These are phyloP conservation scores for Drosophila novamexicana DNA, from an alignment of 1,140 invertebrate species.

Conservation along the genomic window DNA sequence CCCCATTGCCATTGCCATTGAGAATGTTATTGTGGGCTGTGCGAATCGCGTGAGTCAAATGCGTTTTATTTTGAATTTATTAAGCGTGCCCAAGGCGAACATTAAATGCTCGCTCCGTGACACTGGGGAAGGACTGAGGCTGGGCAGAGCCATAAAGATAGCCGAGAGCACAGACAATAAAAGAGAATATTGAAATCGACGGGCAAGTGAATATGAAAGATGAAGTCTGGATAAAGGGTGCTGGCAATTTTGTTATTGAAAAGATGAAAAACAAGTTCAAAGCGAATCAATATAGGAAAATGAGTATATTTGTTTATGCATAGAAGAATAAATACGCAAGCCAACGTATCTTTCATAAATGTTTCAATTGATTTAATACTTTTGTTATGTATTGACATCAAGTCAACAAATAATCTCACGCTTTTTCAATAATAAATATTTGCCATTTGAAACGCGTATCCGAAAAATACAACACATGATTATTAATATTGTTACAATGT, in stretches of 20 bases:
- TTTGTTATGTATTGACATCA: not conserved
- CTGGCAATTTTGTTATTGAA: conserved; percentile 37
- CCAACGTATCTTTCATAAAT: not conserved
- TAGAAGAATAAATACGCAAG: conserved; percentile 8
- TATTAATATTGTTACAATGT: conserved; percentile 15
- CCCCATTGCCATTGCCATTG: conserved; percentile 30
- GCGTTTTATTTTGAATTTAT: conserved; percentile 81
- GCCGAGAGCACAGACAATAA: conserved; percentile 57
- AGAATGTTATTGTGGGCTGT: conserved; percentile 19
- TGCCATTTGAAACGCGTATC: not conserved
- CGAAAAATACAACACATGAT: not conserved
- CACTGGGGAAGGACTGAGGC: conserved; percentile 29
- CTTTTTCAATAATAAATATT: not conserved
- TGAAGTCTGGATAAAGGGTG: conserved; percentile 36
- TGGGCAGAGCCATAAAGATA: conserved; percentile 62
- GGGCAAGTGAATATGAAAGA: conserved; percentile 21
- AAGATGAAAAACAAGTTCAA: conserved; percentile 18
- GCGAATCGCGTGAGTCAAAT: conserved; percentile 64
- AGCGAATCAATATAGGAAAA: conserved; percentile 9
- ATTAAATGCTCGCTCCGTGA: conserved; percentile 63
- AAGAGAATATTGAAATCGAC: conserved; percentile 45
- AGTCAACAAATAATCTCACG: not conserved
- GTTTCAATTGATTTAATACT: conserved; percentile 1
- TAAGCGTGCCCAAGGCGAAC: conserved; percentile 77
- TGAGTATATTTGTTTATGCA: conserved; percentile 10